Conservation (phyloP, 2,888 invertebrate species). For the Biston betularia region DNA sequence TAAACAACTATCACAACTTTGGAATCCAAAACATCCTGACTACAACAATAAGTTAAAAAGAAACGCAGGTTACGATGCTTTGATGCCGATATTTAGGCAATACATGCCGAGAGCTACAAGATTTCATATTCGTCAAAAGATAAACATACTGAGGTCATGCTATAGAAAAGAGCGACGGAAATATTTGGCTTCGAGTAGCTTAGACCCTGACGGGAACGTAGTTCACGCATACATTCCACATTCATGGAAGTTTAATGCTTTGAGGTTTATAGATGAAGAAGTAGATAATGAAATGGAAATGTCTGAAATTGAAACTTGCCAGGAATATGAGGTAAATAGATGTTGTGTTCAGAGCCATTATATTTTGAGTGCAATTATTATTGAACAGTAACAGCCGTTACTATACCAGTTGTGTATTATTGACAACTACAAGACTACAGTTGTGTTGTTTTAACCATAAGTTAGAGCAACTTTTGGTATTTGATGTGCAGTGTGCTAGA, state of each 20-base stretch:
- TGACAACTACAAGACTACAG: no score
- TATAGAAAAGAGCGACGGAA: constrained; percentile 54
- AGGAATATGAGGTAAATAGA: constrained; percentile 29
- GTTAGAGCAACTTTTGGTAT: no score
- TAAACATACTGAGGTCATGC: constrained; percentile 56
- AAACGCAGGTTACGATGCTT: constrained; percentile 47
- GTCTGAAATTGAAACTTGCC: constrained; percentile 36
- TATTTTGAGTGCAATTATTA: no score
- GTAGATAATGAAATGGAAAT: constrained; percentile 29
- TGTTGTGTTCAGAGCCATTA: no score
- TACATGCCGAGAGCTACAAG: constrained; percentile 49
- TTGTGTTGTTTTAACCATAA: no score
- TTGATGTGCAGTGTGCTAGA: no score
- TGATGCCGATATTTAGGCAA: constrained; percentile 49
- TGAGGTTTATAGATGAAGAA: constrained; percentile 50
- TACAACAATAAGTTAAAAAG: constrained; percentile 56
- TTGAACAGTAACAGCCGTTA: no score
- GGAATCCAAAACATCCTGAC: constrained; percentile 53
- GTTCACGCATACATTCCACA: constrained; percentile 49
- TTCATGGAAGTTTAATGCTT: constrained; percentile 55
- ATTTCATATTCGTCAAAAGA: constrained; percentile 54
- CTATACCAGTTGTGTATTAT: no score
- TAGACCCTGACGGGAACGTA: constrained; percentile 50
- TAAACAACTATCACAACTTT: constrained; percentile 50
- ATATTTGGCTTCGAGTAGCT: constrained; percentile 49